A percentile compares a stretch with the other conserved stretches of the same genome.
These are phyloP conservation scores for Cerastoderma edule DNA, from an alignment of 2,888 invertebrate genomes.

Conservation along the genomic window DNA sequence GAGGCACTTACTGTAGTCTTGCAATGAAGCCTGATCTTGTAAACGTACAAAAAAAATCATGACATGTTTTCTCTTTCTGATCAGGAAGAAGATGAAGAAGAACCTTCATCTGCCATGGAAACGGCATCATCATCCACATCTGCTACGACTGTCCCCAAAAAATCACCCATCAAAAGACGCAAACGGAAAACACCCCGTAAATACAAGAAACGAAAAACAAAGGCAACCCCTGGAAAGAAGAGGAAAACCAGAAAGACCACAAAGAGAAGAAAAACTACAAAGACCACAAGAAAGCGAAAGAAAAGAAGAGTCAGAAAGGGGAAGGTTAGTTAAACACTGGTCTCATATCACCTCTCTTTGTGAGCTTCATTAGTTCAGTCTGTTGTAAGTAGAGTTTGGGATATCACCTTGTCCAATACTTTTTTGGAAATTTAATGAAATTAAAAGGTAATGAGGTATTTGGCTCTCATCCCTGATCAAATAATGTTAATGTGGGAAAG, in stretches of 20 bases:
- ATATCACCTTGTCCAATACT: no score
- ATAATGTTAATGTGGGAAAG: no score
- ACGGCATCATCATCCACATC: slow-evolving; percentile 45
- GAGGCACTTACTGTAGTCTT: no score
- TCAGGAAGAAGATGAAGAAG: slow-evolving; percentile 33
- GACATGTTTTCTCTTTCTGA: not conserved
- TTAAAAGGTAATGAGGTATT: no score
- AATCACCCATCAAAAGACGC: slow-evolving; percentile 41
- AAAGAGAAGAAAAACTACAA: slow-evolving; percentile 39
- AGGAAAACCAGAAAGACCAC: slow-evolving; percentile 51
- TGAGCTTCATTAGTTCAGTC: no score
- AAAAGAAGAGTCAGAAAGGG: slow-evolving; percentile 35
- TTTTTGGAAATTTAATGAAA: no score
- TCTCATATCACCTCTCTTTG: no score
- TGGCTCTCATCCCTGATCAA: no score
- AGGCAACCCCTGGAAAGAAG: slow-evolving; percentile 52
- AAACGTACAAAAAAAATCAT: no score
- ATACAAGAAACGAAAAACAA: slow-evolving; percentile 57
- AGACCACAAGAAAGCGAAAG: slow-evolving; percentile 38
- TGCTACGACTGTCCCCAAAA: slow-evolving; percentile 51
- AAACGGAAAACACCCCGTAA: slow-evolving; percentile 52
- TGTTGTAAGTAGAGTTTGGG: no score
- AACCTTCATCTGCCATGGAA: not conserved
- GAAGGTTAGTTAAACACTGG: no score
- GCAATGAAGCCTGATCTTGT: no score